These are phyloP conservation scores for Albula goreensis DNA, from an alignment of 2,113 vertebrate genomes.

Conservation along the genomic window DNA sequence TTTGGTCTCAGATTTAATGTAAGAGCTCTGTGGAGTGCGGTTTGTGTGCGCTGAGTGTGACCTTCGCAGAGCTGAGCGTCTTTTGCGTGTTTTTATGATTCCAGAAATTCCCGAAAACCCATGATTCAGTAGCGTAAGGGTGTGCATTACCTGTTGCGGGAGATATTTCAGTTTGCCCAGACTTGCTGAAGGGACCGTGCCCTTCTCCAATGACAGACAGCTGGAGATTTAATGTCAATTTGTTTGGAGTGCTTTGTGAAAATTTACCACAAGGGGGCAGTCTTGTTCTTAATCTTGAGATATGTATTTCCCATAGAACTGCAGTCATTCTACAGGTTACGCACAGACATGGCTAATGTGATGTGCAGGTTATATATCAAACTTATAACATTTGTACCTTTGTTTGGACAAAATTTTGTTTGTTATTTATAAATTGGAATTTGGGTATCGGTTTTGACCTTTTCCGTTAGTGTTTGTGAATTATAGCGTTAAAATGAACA, in stretches of 20 bases:
- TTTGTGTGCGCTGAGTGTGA: neutral
- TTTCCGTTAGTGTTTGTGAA: too few relatives aligned
- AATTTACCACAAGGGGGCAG: neutral
- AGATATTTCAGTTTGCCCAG: neutral
- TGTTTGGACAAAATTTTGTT: too few relatives aligned
- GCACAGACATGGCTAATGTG: neutral
- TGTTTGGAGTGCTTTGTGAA: neutral
- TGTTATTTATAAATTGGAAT: too few relatives aligned
- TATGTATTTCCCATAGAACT: neutral
- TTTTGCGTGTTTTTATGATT: neutral
- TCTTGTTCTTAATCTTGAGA: neutral
- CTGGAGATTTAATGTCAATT: neutral
- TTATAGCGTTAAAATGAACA: neutral
- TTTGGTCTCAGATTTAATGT: neutral
- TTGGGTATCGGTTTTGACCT: too few relatives aligned
- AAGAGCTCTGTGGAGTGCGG: too few relatives aligned
- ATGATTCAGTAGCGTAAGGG: neutral
- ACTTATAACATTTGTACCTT: too few relatives aligned
- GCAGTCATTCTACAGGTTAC: neutral
- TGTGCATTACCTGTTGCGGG: neutral
- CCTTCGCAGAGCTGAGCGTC: neutral
- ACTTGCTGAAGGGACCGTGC: neutral
- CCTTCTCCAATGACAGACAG: neutral
- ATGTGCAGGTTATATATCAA: neutral
- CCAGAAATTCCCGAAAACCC: neutral